phyloP scores from a whole-genome alignment of 2,113 vertebrate genomes.

The Oceanodroma tethys region DNA sequence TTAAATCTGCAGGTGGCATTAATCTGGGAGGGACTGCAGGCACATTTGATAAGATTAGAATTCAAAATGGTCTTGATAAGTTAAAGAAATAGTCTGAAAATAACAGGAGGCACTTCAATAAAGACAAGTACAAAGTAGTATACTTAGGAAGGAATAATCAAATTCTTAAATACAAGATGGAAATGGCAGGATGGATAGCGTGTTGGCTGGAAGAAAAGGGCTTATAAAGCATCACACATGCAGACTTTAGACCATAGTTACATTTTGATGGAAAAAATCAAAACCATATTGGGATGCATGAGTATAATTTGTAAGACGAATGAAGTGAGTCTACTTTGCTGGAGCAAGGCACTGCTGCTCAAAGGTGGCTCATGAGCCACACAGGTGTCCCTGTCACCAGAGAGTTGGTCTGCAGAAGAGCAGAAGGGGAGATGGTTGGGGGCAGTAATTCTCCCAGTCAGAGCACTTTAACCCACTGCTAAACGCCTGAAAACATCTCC shows the following conservation, averaged over 20 bases:
- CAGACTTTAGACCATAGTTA: not conserved
- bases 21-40: conserved; percentile 12
- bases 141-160: not conserved
- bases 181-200: not conserved
- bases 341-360: not conserved
- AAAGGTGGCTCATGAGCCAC: not conserved
- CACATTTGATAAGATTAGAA: not conserved
- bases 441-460: not conserved
- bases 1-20: conserved; percentile 54
- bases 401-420: not conserved
- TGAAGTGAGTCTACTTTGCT: not conserved
- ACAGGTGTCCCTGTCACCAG: not conserved
- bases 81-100: conserved; percentile 11
- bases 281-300: not conserved
- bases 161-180: not conserved
- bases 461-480: not conserved
- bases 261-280: not conserved
- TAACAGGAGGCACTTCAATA: not conserved
- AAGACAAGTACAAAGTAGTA: not conserved
- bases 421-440: accelerated
- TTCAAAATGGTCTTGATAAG: not conserved
- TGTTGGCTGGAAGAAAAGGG: not conserved
- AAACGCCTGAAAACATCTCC: not conserved
- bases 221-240: not conserved
- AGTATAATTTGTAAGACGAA: not conserved